These are phyloP conservation scores for Muschampia staudingeri DNA, from an alignment of 2,888 invertebrate species.

Conservation along the genomic window DNA sequence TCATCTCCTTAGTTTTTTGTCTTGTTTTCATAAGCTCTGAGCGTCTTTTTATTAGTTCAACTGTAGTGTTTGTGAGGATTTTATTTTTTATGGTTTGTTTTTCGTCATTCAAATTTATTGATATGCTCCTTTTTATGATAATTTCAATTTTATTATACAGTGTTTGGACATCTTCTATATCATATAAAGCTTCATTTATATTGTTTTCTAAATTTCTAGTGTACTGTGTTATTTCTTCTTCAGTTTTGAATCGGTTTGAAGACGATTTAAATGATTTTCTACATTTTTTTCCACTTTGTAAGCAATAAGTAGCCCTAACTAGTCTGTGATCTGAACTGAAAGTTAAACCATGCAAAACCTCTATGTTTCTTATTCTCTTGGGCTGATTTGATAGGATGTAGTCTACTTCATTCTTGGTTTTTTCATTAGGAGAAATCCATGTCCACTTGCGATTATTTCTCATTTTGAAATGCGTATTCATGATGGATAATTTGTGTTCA, in stretches of 20 bases:
- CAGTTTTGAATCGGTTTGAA: too few relatives aligned
- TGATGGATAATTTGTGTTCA: slow-evolving; percentile 5
- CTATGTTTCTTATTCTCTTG: not conserved
- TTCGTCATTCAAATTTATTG: too few relatives aligned
- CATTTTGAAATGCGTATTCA: slow-evolving; percentile 24
- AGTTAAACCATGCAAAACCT: not conserved
- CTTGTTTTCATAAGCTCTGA: slow-evolving; percentile 41
- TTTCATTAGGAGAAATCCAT: not conserved
- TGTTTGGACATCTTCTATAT: too few relatives aligned
- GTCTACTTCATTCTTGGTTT: slow-evolving; percentile 10
- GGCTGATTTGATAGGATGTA: not conserved
- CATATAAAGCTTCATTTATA: too few relatives aligned
- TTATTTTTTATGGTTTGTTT: too few relatives aligned
- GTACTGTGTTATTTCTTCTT: too few relatives aligned
- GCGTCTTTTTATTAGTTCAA: slow-evolving; percentile 38
- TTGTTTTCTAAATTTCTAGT: too few relatives aligned
- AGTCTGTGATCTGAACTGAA: not conserved
- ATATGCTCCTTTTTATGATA: too few relatives aligned
- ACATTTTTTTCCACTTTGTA: too few relatives aligned
- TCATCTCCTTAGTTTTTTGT: slow-evolving; percentile 49
- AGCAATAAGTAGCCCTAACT: not conserved
- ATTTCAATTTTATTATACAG: too few relatives aligned
- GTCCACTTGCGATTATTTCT: slow-evolving; percentile 15
- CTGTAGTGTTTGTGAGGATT: not conserved
- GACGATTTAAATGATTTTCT: too few relatives aligned